These are phyloP conservation scores for Monodelphis domestica DNA, from an alignment of 2,797 vertebrate genomes.

Conservation along the genomic window DNA sequence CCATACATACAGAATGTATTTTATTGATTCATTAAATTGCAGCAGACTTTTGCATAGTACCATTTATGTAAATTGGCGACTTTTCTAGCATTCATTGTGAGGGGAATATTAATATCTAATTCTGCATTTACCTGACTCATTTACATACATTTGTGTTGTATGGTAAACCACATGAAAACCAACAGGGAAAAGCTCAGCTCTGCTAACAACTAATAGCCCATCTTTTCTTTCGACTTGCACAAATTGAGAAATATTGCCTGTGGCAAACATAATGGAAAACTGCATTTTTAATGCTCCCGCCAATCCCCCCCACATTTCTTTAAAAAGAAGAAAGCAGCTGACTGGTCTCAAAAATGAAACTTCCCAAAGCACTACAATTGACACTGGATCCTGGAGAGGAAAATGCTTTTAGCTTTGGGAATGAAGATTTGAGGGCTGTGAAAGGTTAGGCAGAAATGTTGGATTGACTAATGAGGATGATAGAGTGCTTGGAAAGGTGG, in stretches of 20 bases:
- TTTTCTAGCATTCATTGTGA: conserved; percentile 82
- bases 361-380: conserved; percentile 70
- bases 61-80: conserved; percentile 83
- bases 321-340: conserved; percentile 81
- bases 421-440: conserved; percentile 65
- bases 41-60: conserved; percentile 84
- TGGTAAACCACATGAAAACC: conserved; percentile 78
- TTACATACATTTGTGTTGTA: conserved; percentile 84
- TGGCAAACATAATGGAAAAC: conserved; percentile 84
- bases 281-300: conserved; percentile 83
- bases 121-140: conserved; percentile 83
- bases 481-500: conserved; percentile 58
- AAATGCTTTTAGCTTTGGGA: conserved; percentile 73
- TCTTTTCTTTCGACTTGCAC: conserved; percentile 85
- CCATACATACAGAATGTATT: conserved; percentile 55
- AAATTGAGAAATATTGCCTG: conserved; percentile 87
- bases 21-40: conserved; percentile 88
- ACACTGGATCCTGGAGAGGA: conserved; percentile 72
- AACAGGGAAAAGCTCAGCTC: conserved; percentile 76
- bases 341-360: conserved; percentile 83
- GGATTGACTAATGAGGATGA: conserved; percentile 51
- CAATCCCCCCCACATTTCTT: conserved; percentile 81
- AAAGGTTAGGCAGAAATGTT: conserved; percentile 65
- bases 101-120: conserved; percentile 84
- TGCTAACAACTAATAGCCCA: conserved; percentile 83